Evolutionary conservation across 2,888 invertebrate species (phyloP).

Genomic region (Brachyopa scutellaris): DNA sequence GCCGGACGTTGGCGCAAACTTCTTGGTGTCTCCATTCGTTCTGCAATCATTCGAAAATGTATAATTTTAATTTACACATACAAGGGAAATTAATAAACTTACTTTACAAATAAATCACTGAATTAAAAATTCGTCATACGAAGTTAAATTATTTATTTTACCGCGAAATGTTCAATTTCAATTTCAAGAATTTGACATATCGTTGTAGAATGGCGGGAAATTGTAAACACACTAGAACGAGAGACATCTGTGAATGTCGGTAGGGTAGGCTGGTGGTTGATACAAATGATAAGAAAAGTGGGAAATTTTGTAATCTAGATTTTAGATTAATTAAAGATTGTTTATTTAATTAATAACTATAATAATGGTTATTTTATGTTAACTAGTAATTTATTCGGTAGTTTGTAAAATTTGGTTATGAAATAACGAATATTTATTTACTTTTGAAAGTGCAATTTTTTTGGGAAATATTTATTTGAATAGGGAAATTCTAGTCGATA

Average conservation of each 20-base stretch:
- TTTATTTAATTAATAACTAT: too few relatives aligned
- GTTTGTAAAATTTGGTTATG: too few relatives aligned
- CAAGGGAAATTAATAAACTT: neutral
- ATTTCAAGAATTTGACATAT: constrained; percentile 39
- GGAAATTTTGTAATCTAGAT: too few relatives aligned
- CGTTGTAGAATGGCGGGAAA: constrained; percentile 57
- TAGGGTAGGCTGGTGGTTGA: too few relatives aligned
- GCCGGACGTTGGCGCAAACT: constrained; percentile 75
- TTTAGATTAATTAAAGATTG: too few relatives aligned
- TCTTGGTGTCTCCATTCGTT: constrained; percentile 78
- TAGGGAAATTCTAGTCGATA: neutral
- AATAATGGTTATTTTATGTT: too few relatives aligned
- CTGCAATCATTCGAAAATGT: neutral
- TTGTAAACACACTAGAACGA: too few relatives aligned
- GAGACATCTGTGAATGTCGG: too few relatives aligned
- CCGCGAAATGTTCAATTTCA: constrained; percentile 45
- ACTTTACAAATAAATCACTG: neutral
- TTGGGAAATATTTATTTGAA: neutral
- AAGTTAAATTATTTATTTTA: constrained; percentile 21
- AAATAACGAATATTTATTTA: too few relatives aligned
- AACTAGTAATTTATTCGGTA: too few relatives aligned
- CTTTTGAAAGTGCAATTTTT: too few relatives aligned
- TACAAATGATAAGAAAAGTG: too few relatives aligned
- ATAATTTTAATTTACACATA: neutral
- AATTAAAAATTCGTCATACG: neutral